Percentiles rank a stretch among this genome's conserved stretches.
Conservation (phyloP, 2,113 vertebrate genomes). For the Cynoglossus semilaevis region DNA sequence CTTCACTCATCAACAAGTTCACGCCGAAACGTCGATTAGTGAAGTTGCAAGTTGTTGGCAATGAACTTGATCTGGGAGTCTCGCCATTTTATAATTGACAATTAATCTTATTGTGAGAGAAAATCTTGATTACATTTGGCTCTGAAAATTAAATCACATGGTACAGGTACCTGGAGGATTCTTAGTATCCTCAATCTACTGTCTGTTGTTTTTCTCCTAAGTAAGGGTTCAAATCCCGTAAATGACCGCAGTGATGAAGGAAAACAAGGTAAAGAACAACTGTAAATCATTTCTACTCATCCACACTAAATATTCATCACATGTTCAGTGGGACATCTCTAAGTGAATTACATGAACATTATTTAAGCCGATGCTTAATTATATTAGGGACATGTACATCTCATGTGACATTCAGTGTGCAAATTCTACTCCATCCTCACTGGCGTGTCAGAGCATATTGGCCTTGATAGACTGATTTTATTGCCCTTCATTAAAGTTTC, state of each 20-base stretch:
- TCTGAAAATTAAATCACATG: conserved; percentile 27
- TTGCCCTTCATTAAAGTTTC: conserved; percentile 30
- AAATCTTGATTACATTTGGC: conserved; percentile 20
- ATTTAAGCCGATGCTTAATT: conserved; percentile 25
- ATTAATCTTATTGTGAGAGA: conserved; percentile 18
- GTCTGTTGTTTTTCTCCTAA: too few species aligned
- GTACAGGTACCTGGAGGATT: background rate
- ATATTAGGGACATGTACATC: conserved; percentile 33
- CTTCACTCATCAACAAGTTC: too few species aligned
- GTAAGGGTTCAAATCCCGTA: background rate
- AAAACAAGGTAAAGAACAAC: background rate
- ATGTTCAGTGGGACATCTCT: conserved; percentile 22
- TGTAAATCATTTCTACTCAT: conserved; percentile 17
- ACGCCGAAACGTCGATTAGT: too few species aligned
- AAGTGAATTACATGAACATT: conserved; percentile 31
- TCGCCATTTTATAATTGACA: conserved; percentile 38
- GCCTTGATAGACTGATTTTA: background rate
- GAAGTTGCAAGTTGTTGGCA: too few species aligned
- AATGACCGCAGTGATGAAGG: background rate
- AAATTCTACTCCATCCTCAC: background rate
- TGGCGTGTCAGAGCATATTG: background rate
- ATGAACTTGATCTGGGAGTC: conserved; percentile 26
- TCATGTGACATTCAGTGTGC: conserved; percentile 12
- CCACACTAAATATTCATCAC: conserved; percentile 7
- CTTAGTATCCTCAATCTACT: background rate